phyloP scores from a whole-genome alignment of 2,113 vertebrate species.

The Calypte anna region DNA sequence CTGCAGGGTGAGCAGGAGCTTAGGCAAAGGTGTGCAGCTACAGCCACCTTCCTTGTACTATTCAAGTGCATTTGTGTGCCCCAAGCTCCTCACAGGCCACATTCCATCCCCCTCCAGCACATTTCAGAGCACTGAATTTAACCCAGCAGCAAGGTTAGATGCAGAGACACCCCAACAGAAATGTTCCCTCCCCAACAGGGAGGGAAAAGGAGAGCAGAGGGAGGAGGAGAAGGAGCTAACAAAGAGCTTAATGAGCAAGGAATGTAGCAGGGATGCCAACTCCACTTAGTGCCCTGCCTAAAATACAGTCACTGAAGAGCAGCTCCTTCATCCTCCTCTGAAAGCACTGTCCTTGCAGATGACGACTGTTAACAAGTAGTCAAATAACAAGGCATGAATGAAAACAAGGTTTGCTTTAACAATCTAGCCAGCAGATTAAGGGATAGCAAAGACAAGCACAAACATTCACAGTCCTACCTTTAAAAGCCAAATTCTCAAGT shows the following conservation, averaged over 20 bases:
- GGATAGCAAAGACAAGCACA: not conserved
- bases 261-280: not conserved
- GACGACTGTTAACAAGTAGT: not conserved
- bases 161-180: not conserved
- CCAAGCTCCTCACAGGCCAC: not conserved
- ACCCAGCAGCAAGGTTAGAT: not conserved
- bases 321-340: not conserved
- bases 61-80: not conserved
- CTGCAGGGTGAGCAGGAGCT: not conserved
- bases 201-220: not conserved
- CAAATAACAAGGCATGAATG: not conserved
- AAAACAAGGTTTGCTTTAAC: not conserved
- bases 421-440: not conserved
- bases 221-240: not conserved
- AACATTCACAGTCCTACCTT: conserved; percentile 49
- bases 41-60: not conserved
- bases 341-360: not conserved
- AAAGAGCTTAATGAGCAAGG: conserved; percentile 5
- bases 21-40: not conserved
- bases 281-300: not conserved
- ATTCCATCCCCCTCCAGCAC: not conserved
- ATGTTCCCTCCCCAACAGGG: not conserved
- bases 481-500: not conserved
- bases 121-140: not conserved
- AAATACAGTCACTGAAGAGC: not conserved